Base-by-base conservation (phyloP, 2,888 invertebrate species). In the Rutpela maculata region DNA sequence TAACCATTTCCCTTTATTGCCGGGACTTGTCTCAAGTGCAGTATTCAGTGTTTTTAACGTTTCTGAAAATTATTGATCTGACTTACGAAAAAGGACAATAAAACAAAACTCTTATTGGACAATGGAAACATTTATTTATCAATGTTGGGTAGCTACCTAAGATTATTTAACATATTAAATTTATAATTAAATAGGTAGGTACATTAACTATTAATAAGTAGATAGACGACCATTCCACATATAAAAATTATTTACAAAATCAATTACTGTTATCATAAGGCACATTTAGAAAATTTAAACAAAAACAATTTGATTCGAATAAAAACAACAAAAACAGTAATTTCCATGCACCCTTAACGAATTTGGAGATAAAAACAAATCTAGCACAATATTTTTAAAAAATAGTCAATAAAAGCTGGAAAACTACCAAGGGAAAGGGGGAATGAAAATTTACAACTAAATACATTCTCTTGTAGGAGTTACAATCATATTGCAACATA, bases 231-330 rank as follows among this genome's bases (percentile, higher is more conserved):
- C 56, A 19, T 56, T 56, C 55, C 67, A 55, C 69, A 38, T 57
- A 69, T 69, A 69, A 69, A 69, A 35, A 57, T 38, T 69, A 69
- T 69, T n/a, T 69, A 69, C 69, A 69, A 69, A 67, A 69, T 35
- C 9, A 57, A 57, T 68, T 57, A 31, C 62, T 56, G 15, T 69
- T 38, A 31, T 26, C 26, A 10, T 69, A 69, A 69, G 69, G 69
- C 69, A 69, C 69, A 38, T 69, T 69, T 38, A 69, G 56, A 69
- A 68, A 12, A 63, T 63, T 38, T 38, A 35, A 18, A 19, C n/a
- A 56, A 56, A 50, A 31, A 38, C 43, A 35, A 19, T 12, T 38
- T 55, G 12, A 67, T 63, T 31, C 35, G 15, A 59, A 15, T 59
- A 18, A 11, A 19, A 18, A 22, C 22, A 43, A 66, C 22, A 19